phyloP scores from a whole-genome alignment of 1,140 invertebrate species.

The Drosophila nebulosa region DNA sequence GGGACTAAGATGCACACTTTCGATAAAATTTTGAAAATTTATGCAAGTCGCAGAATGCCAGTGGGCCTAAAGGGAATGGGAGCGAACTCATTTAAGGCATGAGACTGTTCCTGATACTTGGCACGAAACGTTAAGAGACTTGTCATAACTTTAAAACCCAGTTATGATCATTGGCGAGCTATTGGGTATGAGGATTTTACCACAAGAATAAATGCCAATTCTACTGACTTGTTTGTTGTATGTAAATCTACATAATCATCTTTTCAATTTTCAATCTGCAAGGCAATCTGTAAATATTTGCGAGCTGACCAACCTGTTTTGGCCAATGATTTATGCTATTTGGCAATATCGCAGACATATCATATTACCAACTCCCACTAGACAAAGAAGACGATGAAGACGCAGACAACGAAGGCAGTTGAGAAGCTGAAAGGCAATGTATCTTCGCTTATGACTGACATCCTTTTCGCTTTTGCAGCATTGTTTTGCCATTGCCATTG shows the following conservation, averaged over 20 bases:
- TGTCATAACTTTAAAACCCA: slow-evolving; percentile 60
- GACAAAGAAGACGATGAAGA: slow-evolving; percentile 23
- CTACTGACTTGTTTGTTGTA: slow-evolving; percentile 62
- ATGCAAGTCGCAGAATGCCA: background rate
- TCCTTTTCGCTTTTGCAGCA: slow-evolving; percentile 74
- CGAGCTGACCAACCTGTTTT: slow-evolving; percentile 39
- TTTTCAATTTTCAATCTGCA: slow-evolving; percentile 58
- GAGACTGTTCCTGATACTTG: slow-evolving; percentile 3
- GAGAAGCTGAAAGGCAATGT: slow-evolving; percentile 55
- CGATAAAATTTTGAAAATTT: slow-evolving; percentile 49
- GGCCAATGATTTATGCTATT: slow-evolving; percentile 62
- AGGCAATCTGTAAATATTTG: slow-evolving; percentile 58
- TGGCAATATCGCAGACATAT: slow-evolving; percentile 68
- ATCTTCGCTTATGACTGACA: slow-evolving; percentile 76
- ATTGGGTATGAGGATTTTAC: slow-evolving; percentile 56
- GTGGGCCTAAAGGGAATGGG: slow-evolving; percentile 36
- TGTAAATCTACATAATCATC: slow-evolving; percentile 77
- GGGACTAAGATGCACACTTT: slow-evolving; percentile 71
- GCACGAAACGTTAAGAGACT: slow-evolving; percentile 31
- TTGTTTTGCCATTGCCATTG: slow-evolving; percentile 43
- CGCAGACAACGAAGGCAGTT: slow-evolving; percentile 1
- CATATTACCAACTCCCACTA: slow-evolving; percentile 66
- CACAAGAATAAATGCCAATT: slow-evolving; percentile 11
- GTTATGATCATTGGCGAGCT: slow-evolving; percentile 25
- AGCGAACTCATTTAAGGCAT: slow-evolving; percentile 70